phyloP scores from a whole-genome alignment of 92 coral and sea anemone species.

The Micromussa lordhowensis region DNA sequence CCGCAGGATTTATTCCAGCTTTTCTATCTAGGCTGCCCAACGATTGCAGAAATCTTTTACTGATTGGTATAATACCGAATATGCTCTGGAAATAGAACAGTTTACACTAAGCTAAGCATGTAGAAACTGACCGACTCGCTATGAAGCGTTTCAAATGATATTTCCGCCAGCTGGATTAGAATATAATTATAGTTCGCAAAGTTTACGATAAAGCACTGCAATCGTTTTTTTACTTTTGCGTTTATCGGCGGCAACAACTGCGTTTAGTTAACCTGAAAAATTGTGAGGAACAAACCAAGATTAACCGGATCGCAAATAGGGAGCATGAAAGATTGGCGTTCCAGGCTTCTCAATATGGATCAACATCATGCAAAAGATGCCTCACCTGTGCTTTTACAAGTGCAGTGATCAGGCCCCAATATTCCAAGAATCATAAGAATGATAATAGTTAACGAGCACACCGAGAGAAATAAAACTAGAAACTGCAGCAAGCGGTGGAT shows the following conservation, averaged over 20 bases:
- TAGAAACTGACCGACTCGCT: neutral
- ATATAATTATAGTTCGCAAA: neutral
- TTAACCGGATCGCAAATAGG: neutral
- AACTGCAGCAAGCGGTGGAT: slow-evolving; percentile 61
- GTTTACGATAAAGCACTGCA: neutral
- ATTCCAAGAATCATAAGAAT: slow-evolving; percentile 64
- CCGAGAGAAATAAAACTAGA: slow-evolving; percentile 59
- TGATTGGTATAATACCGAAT: neutral
- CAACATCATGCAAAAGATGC: neutral
- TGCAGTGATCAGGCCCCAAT: slow-evolving; percentile 45
- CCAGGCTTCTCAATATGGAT: neutral
- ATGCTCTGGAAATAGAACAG: neutral
- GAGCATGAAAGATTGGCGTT: neutral
- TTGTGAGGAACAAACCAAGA: neutral
- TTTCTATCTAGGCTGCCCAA: too few relatives aligned
- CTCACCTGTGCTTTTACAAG: slow-evolving; percentile 37
- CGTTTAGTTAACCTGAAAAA: neutral
- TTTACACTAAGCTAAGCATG: neutral
- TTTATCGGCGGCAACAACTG: neutral
- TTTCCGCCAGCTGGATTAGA: neutral
- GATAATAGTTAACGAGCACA: slow-evolving; percentile 62
- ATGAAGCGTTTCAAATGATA: neutral
- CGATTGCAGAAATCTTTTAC: neutral
- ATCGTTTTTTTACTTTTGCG: neutral
- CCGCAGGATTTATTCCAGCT: neutral